Conservation (phyloP, 2,113 vertebrate genomes). For the Nothocercus julius region DNA sequence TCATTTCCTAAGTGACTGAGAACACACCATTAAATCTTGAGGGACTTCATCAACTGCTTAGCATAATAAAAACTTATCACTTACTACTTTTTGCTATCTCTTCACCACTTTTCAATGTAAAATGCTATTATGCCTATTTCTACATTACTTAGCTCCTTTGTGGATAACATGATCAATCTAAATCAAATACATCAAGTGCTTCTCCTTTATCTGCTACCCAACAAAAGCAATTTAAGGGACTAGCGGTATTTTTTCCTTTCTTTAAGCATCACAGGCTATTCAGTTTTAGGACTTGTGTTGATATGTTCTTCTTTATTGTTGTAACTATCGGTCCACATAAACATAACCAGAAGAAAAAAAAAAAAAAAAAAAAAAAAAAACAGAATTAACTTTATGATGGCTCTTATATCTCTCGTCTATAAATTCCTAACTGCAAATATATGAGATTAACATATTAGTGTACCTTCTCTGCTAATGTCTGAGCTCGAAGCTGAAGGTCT, state of each 20-base stretch:
- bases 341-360: background rate
- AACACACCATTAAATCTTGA: background rate
- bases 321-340: background rate
- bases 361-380: background rate
- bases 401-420: background rate
- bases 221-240: background rate
- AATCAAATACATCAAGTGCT: background rate
- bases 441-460: background rate
- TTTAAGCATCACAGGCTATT: background rate
- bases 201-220: background rate
- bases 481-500: slow-evolving; percentile 78
- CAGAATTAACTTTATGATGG: background rate
- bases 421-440: background rate
- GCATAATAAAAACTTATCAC: background rate
- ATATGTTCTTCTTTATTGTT: background rate
- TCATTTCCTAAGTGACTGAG: background rate
- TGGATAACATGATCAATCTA: background rate
- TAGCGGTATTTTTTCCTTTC: background rate
- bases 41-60: background rate
- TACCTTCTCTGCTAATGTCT: slow-evolving; percentile 83
- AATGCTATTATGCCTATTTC: background rate
- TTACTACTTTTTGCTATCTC: background rate
- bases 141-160: background rate
- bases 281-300: background rate
- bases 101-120: background rate